Conservation (phyloP, 2,113 vertebrate species). For the Pangasianodon gigas region DNA sequence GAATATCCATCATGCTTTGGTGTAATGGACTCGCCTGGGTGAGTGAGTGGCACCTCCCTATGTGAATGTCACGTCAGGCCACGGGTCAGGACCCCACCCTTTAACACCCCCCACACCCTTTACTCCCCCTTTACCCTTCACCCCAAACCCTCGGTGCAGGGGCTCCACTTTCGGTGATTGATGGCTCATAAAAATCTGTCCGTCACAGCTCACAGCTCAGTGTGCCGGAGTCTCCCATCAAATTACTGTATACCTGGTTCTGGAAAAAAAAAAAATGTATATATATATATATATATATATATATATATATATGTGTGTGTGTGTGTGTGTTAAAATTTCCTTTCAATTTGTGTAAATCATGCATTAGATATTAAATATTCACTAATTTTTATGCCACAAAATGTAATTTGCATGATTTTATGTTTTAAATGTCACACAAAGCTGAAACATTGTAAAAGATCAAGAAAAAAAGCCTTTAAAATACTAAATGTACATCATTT, state of each 20-base stretch:
- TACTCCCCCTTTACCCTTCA: neutral
- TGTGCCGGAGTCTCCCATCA: conserved; percentile 44
- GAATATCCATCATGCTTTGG: conserved; percentile 77
- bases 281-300: too few species aligned
- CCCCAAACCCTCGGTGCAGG: conserved; percentile 45
- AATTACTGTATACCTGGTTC: conserved; percentile 21
- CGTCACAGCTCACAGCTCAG: conserved; percentile 50
- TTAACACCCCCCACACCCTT: neutral
- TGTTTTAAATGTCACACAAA: neutral
- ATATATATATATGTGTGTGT: too few species aligned
- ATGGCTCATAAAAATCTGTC: conserved; percentile 71
- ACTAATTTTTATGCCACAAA: neutral
- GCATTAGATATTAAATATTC: too few species aligned
- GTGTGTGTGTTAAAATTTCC: too few species aligned
- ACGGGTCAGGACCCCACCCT: conserved; percentile 72
- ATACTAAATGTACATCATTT: too few species aligned
- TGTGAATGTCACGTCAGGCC: conserved; percentile 73
- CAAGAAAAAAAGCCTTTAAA: too few species aligned
- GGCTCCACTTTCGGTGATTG: conserved; percentile 69
- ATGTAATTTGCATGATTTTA: too few species aligned
- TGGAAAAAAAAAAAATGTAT: neutral
- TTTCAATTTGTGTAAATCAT: too few species aligned
- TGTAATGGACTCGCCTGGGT: conserved; percentile 75
- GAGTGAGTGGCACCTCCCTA: conserved; percentile 70
- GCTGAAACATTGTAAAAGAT: neutral